Evolutionary conservation across 1,140 invertebrate species (phyloP).

Genomic region (Gonatopus flavifemur): DNA sequence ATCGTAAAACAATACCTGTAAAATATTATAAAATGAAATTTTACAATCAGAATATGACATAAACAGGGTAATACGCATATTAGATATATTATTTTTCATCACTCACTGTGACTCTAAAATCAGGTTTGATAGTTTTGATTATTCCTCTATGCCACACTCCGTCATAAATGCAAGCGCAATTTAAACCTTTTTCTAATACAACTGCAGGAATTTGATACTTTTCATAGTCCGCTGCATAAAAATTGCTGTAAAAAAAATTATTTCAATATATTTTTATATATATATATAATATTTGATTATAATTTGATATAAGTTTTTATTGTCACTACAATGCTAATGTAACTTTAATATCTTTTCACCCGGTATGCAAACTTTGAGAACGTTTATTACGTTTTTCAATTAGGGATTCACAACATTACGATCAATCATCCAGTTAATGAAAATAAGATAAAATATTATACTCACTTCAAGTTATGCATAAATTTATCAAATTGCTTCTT

Average conservation of each 20-base stretch:
- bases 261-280: no score
- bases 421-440: no score
- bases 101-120: constrained; percentile 34
- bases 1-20: constrained; percentile 51
- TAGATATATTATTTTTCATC: constrained; percentile 12
- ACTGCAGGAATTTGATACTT: constrained; percentile 37
- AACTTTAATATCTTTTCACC: constrained; percentile 5
- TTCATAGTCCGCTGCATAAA: constrained; percentile 27
- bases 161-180: constrained; percentile 44
- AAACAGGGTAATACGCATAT: constrained; percentile 2
- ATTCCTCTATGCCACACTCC: constrained; percentile 47
- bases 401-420: no score
- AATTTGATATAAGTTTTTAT: not conserved
- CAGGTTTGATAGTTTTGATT: constrained; percentile 38
- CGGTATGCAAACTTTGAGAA: no score
- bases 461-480: constrained; percentile 44
- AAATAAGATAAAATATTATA: no score
- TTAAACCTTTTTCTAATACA: constrained; percentile 40
- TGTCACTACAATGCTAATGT: not conserved
- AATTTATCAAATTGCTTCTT: constrained; percentile 22
- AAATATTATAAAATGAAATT: constrained; percentile 12
- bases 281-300: not conserved
- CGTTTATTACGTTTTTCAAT: no score
- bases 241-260: constrained; percentile 33
- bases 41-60: not conserved